phyloP scores from a whole-genome alignment of 2,888 invertebrate genomes.

The Thyatira batis region DNA sequence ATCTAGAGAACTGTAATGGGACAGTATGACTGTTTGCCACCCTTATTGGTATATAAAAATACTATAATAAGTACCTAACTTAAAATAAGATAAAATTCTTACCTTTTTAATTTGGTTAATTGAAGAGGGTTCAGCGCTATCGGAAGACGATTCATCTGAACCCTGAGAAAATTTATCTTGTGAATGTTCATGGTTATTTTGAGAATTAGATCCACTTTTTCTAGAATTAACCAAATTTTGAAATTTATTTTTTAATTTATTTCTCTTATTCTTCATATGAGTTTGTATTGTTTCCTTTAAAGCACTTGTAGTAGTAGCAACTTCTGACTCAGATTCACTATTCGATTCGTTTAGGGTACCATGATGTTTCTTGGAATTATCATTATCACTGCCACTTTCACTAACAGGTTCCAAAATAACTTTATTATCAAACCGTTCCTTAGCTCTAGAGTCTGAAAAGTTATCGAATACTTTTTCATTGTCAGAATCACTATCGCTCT shows the following conservation, averaged over 20 bases:
- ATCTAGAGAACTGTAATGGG: no score
- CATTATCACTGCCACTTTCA: constrained; percentile 18
- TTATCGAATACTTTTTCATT: constrained; percentile 19
- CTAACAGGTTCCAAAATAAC: constrained; percentile 4
- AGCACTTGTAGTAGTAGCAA: constrained; percentile 25
- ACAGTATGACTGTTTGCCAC: no score
- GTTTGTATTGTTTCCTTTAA: constrained; percentile 46
- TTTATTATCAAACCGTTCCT: neutral
- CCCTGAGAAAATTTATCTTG: constrained; percentile 15
- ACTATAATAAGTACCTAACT: no score
- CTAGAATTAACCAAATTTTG: constrained; percentile 48
- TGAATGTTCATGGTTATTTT: constrained; percentile 16
- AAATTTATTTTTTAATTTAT: constrained; percentile 63
- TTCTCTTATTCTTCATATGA: constrained; percentile 58
- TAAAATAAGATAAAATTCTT: constrained; percentile 6
- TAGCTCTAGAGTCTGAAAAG: neutral
- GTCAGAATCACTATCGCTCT: constrained; percentile 56
- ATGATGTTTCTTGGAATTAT: constrained; percentile 15
- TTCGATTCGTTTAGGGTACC: constrained; percentile 17
- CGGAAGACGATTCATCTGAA: constrained; percentile 33
- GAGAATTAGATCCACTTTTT: constrained; percentile 21
- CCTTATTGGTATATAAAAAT: no score
- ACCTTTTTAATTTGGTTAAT: constrained; percentile 62
- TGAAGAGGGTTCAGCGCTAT: constrained; percentile 41
- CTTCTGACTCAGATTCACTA: constrained; percentile 1